Evolutionary conservation across 2,888 invertebrate genomes (phyloP), one percentile per base, ranked within the genome.

Genomic region (Acrobasis repandana): DNA sequence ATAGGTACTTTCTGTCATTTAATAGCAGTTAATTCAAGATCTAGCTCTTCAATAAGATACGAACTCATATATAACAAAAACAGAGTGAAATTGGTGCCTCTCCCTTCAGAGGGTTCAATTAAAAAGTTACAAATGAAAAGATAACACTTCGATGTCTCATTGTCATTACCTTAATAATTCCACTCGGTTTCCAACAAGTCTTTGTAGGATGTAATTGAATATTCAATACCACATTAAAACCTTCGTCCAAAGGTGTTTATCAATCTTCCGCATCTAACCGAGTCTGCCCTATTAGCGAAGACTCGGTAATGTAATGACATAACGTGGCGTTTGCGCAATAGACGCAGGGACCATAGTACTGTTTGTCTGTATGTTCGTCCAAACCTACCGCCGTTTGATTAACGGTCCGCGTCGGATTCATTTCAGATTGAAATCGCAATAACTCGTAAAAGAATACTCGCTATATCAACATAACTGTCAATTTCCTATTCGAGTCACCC

Each of bases 381-480:
- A 60, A 61, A 59, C 63, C 70, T 67, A 72, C 67, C 63, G 70
- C 64, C 68, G 72, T 75, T 79, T 72, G 67, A 62, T 69, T 76
- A 80, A 75, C 76, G 76, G 77, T 74, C 67, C 65, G 62, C 61
- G 63, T 65, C 63, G 65, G 62, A 68, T 70, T 69, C 72, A 68
- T 58, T 61, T 56, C 60, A 54, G 56, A 65, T 62, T 58, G 60
- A 62, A 64, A 70, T 68, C 65, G 67, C 65, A 69, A 70, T 67
- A 67, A 64, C 65, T 63, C 57, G 58, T 63, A 71, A 69, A 67
- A 69, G 63, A 67, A 58, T 66, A 61, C 61, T 56, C 43, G 58
- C 61, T 67, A 65, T 63, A 64, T 52, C 61, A 65, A 66, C 36
- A 64, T 72, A 72, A 71, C 70, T 69, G 71, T 70, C 54, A 58